These are phyloP conservation scores for Maniola hyperantus DNA, from an alignment of 2,888 invertebrate species.

Conservation along the genomic window DNA sequence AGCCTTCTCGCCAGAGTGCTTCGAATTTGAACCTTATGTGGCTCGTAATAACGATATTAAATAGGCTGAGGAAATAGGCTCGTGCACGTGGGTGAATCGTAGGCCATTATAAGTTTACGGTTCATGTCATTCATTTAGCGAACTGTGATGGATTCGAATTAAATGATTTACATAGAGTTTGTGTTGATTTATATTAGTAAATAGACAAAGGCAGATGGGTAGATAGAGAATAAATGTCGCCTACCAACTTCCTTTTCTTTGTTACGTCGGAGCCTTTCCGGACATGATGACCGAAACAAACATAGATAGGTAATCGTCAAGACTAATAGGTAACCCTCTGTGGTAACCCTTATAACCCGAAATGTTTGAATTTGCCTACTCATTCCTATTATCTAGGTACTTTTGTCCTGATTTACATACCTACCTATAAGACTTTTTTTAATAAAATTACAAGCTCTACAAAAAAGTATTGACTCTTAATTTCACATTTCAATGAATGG, in stretches of 20 bases:
- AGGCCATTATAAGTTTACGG: conserved; percentile 68
- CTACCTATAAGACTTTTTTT: too few relatives aligned
- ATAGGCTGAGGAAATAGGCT: conserved; percentile 33
- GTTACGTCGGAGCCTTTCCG: too few relatives aligned
- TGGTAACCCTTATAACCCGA: too few relatives aligned
- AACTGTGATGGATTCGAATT: conserved; percentile 62
- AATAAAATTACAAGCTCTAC: too few relatives aligned
- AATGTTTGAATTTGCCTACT: too few relatives aligned
- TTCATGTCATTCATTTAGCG: conserved; percentile 74
- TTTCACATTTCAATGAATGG: too few relatives aligned
- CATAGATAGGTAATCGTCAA: too few relatives aligned
- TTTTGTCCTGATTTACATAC: too few relatives aligned
- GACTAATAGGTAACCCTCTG: too few relatives aligned
- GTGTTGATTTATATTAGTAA: conserved; percentile 16
- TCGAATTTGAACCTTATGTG: conserved; percentile 48
- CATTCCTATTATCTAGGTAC: too few relatives aligned
- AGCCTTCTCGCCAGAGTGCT: conserved; percentile 19
- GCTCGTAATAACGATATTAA: conserved; percentile 25
- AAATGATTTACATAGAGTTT: conserved; percentile 52
- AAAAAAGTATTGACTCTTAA: too few relatives aligned
- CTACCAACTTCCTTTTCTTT: not conserved
- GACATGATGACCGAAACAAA: too few relatives aligned
- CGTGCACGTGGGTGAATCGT: conserved; percentile 70
- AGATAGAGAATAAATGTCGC: not conserved
- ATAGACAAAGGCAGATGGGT: not conserved